Base-by-base conservation (phyloP, 37 sponge, comb jelly and placozoan genomes). In the Hormiphora californensis region DNA sequence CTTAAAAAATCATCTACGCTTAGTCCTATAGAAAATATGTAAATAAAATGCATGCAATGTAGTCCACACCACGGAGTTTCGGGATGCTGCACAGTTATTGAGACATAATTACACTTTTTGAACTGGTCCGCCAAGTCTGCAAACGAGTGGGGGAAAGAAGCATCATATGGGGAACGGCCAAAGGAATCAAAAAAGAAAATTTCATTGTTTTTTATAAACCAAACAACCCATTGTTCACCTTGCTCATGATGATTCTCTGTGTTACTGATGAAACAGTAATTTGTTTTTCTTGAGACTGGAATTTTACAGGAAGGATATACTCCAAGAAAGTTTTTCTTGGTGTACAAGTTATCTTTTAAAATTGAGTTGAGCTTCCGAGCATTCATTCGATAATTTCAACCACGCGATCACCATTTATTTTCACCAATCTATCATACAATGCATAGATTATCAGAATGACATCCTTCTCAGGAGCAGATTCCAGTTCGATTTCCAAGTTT, bases 211-310 rank as follows among this genome's bases (percentile, higher is more conserved):
- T 65, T 30, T 31, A 34, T 34, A 30, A 34, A 30, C 68, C 68
- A 65, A 65, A 39, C 68, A 31, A 30, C 5, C 68, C 68, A 65
- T 36, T 65, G 68, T 31, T 65, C 36, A 21, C 68, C 68, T 36
- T 9, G 35, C 9, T 27, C 35, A 25, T 31, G 7, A 30, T 65
- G 68, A 4, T 65, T 19, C 38, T 5, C 36, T 3, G 32, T 30
- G 25, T 65, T 65, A 17, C 38, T 36, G 19, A 65, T 65, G 36
- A 65, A 65, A 25, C 38, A 36, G 35, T 31, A 65, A 5, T 3
- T 35, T 32, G 12, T 30, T 25, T 34, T 65, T 4, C 38, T 65
- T 4, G 68, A 25, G 31, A 11, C 35, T 3, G 68, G 68, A 3
- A 19, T 36, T 5, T 7, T 8, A 65, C 68, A 65, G 12, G 68